Conservation (phyloP, 2,888 invertebrate species). For the Molanna angustata region DNA sequence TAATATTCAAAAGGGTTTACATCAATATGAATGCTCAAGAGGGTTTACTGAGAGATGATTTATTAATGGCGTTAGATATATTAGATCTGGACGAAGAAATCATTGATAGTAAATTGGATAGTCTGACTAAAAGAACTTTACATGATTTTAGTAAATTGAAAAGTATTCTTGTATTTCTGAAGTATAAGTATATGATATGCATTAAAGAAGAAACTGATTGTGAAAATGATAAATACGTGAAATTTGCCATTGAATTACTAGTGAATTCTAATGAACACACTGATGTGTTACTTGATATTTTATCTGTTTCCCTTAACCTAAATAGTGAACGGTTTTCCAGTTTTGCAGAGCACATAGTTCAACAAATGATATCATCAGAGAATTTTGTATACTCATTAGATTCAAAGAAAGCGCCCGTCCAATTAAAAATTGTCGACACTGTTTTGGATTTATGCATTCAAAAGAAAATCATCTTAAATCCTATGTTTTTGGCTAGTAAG, state of each 20-base stretch:
- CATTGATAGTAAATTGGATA: constrained; percentile 43
- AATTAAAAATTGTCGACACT: constrained; percentile 21
- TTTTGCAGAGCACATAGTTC: constrained; percentile 49
- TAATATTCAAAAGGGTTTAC: too few species aligned
- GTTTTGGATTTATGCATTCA: constrained; percentile 17
- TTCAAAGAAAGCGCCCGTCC: constrained; percentile 1
- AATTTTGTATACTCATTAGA: neutral
- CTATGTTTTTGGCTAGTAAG: constrained; percentile 22
- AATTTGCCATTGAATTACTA: constrained; percentile 41
- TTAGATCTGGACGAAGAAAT: constrained; percentile 49
- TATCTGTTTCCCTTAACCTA: constrained; percentile 40
- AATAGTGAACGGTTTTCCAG: constrained; percentile 39
- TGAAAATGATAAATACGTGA: constrained; percentile 43
- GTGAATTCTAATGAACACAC: constrained; percentile 38
- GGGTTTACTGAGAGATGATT: constrained; percentile 13
- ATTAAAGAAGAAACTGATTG: constrained; percentile 45
- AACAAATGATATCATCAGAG: constrained; percentile 41
- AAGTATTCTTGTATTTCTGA: constrained; percentile 42
- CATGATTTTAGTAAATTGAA: constrained; percentile 41
- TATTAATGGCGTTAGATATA: constrained; percentile 39
- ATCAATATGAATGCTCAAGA: too few species aligned
- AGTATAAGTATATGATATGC: constrained; percentile 48
- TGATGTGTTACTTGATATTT: constrained; percentile 42
- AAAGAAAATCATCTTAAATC: constrained; percentile 9
- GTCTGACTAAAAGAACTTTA: constrained; percentile 40